Evolutionary conservation across 2,888 invertebrate genomes (phyloP).

Genomic region (Cephus spinipes): DNA sequence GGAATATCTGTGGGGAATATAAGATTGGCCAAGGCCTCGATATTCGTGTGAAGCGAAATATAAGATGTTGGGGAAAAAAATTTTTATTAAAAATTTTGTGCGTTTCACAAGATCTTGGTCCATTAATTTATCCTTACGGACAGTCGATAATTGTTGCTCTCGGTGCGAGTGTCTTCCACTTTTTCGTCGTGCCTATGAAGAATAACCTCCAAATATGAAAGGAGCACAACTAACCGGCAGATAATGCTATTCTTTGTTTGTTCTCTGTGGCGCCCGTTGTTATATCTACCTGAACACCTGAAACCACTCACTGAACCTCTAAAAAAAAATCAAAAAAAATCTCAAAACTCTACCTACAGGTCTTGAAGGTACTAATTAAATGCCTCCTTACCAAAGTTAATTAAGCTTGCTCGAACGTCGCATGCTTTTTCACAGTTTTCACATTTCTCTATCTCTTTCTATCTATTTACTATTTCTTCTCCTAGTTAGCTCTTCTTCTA

Average conservation of each 20-base stretch:
- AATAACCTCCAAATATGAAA: not conserved
- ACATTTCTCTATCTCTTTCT: constrained; percentile 20
- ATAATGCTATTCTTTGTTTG: constrained; percentile 65
- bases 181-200: constrained; percentile 1
- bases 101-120: too few species aligned
- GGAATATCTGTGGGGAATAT: too few species aligned
- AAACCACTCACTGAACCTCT: constrained; percentile 65
- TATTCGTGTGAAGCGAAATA: too few species aligned
- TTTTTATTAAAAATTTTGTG: too few species aligned
- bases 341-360: constrained; percentile 65
- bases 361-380: constrained; percentile 66
- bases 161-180: not conserved
- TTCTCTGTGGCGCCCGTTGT: constrained; percentile 66
- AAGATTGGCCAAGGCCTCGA: too few species aligned
- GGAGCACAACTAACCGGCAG: constrained; percentile 57
- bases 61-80: too few species aligned
- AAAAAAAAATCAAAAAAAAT: constrained; percentile 45
- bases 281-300: constrained; percentile 62
- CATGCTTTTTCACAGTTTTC: constrained; percentile 45
- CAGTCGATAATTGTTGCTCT: not conserved
- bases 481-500: constrained; percentile 20
- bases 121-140: too few species aligned
- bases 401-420: constrained; percentile 57
- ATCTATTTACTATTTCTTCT: constrained; percentile 18
- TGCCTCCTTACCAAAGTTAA: constrained; percentile 60